phyloP scores from a whole-genome alignment of 2,113 vertebrate species.

The Rafetus swinhoei region DNA sequence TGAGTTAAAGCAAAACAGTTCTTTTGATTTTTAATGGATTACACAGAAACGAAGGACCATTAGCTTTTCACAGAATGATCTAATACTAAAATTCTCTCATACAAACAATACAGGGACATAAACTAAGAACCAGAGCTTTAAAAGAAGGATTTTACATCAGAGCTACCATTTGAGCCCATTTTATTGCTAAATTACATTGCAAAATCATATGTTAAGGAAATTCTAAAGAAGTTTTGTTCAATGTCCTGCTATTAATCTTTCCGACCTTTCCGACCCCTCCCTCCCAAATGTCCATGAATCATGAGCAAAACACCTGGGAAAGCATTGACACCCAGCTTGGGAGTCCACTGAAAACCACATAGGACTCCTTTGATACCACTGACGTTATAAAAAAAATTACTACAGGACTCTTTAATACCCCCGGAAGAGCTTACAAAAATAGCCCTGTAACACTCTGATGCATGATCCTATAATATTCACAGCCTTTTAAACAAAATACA shows the following conservation, averaged over 20 bases:
- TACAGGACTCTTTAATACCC: background rate
- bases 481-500: background rate
- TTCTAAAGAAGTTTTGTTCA: background rate
- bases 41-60: background rate
- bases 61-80: constrained; percentile 4
- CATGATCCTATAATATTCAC: background rate
- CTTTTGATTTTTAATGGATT: background rate
- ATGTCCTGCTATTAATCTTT: rapidly evolving
- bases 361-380: background rate
- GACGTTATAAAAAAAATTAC: background rate
- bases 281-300: background rate
- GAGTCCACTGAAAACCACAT: background rate
- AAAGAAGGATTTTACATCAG: background rate
- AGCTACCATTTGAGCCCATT: background rate
- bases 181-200: background rate
- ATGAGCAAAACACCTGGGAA: background rate
- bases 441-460: background rate
- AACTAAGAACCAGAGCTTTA: constrained; percentile 25
- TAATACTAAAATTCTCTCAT: background rate
- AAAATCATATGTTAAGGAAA: background rate
- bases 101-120: background rate
- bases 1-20: constrained; percentile 4
- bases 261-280: too few species aligned
- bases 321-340: background rate
- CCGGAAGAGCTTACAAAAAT: background rate